Evolutionary conservation across 2,113 vertebrate genomes (phyloP).

Genomic region (Sebastes schlegelii): DNA sequence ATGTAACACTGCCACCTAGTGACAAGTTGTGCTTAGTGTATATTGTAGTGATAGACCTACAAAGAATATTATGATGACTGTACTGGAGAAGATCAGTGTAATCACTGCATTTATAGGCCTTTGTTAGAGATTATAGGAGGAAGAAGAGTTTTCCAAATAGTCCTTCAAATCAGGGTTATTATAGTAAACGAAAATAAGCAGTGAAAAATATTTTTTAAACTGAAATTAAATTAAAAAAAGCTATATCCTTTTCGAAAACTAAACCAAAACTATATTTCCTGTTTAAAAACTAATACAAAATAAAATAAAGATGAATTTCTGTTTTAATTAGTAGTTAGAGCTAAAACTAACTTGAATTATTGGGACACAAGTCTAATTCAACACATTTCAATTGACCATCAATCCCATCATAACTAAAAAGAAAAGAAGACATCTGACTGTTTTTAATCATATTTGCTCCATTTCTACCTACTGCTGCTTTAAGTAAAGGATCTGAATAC

Average conservation of each 20-base stretch:
- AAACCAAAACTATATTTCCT: too few relatives aligned
- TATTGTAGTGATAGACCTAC: background rate
- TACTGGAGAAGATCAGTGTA: background rate
- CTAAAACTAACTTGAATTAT: background rate
- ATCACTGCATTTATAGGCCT: background rate
- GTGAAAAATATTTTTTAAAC: too few relatives aligned
- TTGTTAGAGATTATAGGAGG: background rate
- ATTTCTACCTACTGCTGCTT: too few relatives aligned
- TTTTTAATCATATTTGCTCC: too few relatives aligned
- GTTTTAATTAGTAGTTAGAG: too few relatives aligned
- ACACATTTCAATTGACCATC: background rate
- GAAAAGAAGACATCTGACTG: background rate
- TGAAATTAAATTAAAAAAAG: too few relatives aligned
- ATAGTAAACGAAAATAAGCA: too few relatives aligned
- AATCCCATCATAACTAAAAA: background rate
- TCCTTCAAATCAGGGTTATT: too few relatives aligned
- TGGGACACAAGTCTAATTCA: background rate
- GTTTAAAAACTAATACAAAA: too few relatives aligned
- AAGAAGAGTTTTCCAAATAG: background rate
- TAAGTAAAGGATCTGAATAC: background rate
- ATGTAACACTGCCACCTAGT: slow-evolving; percentile 22
- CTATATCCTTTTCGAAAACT: too few relatives aligned
- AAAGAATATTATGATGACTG: too few relatives aligned
- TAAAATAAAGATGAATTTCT: too few relatives aligned
- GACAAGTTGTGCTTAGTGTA: background rate